Conservation (phyloP, 2,113 vertebrate species). For the Hippocampus guttulatus region DNA sequence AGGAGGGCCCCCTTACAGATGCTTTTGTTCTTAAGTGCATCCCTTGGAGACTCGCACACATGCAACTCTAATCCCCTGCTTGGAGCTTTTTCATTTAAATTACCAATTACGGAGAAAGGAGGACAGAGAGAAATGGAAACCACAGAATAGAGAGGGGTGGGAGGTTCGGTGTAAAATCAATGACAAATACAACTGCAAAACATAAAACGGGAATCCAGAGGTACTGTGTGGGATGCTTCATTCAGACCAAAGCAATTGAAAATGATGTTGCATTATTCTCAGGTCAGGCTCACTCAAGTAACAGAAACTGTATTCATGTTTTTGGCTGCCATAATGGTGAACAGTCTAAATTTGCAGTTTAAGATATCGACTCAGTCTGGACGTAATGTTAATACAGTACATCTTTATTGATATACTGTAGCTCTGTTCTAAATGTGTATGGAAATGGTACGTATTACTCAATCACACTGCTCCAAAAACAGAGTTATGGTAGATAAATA, state of each 20-base stretch:
- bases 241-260: background rate
- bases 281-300: background rate
- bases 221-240: conserved; percentile 3
- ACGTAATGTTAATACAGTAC: background rate
- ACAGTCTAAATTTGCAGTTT: background rate
- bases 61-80: conserved; percentile 45
- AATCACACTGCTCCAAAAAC: background rate
- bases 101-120: conserved; percentile 42
- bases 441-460: background rate
- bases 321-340: background rate
- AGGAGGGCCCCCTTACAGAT: conserved; percentile 50
- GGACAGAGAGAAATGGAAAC: conserved; percentile 17
- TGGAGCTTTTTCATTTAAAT: conserved; percentile 58
- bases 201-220: conserved; percentile 31
- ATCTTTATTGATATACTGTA: no score
- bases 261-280: background rate
- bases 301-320: background rate
- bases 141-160: conserved; percentile 16
- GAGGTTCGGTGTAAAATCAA: conserved; percentile 24
- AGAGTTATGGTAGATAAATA: background rate
- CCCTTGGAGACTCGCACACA: conserved; percentile 50
- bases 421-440: background rate
- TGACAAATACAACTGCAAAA: conserved; percentile 41
- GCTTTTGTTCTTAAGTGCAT: conserved; percentile 69
- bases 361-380: background rate